These are phyloP conservation scores for Paralvinella palmiformis DNA, from an alignment of 1,140 invertebrate genomes.

Conservation along the genomic window DNA sequence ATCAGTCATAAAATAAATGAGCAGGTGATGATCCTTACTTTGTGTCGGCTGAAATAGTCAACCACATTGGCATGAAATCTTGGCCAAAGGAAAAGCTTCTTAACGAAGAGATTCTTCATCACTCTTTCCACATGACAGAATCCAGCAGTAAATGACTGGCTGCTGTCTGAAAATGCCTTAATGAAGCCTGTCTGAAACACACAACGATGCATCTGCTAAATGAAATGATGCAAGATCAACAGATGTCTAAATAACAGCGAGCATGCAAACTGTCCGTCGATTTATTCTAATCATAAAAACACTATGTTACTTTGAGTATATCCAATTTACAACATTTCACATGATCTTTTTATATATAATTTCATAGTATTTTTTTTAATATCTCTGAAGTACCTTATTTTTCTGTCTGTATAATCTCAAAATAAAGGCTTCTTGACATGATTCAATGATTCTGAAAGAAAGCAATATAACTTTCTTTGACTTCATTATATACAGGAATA, in stretches of 20 bases:
- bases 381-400: no score
- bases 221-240: no score
- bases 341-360: no score
- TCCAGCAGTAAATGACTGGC: conserved; percentile 81
- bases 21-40: conserved; percentile 30
- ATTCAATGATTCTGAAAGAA: conserved; percentile 66
- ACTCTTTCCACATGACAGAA: conserved; percentile 82
- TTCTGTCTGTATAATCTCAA: conserved; percentile 79
- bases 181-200: conserved; percentile 81
- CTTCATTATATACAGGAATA: no score
- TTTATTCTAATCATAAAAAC: no score
- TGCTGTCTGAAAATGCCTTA: conserved; percentile 81
- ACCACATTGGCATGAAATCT: conserved; percentile 63
- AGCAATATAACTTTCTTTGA: conserved; percentile 8
- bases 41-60: conserved; percentile 57
- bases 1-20: background rate
- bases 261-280: no score
- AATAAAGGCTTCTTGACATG: conserved; percentile 91
- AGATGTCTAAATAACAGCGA: no score
- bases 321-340: no score
- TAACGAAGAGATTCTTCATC: conserved; percentile 88
- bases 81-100: conserved; percentile 88
- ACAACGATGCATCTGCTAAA: no score
- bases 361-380: no score
- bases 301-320: no score